Conservation (phyloP, 2,888 invertebrate genomes). For the Apodemia mormo region DNA sequence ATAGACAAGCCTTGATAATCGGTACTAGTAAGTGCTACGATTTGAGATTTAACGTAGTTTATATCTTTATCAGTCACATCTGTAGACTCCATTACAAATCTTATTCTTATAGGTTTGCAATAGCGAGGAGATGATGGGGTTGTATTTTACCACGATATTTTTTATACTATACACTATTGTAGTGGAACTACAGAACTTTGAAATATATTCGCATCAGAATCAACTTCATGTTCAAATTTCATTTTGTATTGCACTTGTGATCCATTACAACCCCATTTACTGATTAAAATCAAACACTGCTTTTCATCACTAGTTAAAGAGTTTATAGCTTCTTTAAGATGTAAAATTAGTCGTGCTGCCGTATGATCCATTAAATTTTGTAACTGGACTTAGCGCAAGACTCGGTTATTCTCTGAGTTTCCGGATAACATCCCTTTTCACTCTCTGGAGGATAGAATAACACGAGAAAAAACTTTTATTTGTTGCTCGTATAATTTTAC, state of each 20-base stretch:
- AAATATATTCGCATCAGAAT: constrained; percentile 21
- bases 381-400: constrained; percentile 27
- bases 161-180: constrained; percentile 21
- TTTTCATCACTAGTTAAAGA: not conserved
- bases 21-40: not conserved
- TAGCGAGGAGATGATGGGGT: constrained; percentile 25
- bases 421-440: constrained; percentile 30
- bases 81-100: constrained; percentile 19
- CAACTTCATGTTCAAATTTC: constrained; percentile 23
- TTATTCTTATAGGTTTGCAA: constrained; percentile 13
- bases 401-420: constrained; percentile 30
- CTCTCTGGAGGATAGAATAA: constrained; percentile 15
- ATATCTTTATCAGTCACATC: constrained; percentile 22
- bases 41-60: constrained; percentile 1
- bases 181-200: constrained; percentile 25
- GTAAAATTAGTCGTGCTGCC: constrained; percentile 16
- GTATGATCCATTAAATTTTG: constrained; percentile 29
- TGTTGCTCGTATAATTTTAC: constrained; percentile 29
- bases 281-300: constrained; percentile 1
- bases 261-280: constrained; percentile 26
- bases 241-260: too few species aligned
- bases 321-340: constrained; percentile 4
- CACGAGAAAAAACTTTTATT: not conserved
- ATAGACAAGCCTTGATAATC: constrained; percentile 27
- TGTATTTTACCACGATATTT: constrained; percentile 31